A percentile compares a stretch with the other conserved stretches of the same genome.
phyloP scores from a whole-genome alignment of 2,888 invertebrate species.

The Glyphotaelius pellucidus region DNA sequence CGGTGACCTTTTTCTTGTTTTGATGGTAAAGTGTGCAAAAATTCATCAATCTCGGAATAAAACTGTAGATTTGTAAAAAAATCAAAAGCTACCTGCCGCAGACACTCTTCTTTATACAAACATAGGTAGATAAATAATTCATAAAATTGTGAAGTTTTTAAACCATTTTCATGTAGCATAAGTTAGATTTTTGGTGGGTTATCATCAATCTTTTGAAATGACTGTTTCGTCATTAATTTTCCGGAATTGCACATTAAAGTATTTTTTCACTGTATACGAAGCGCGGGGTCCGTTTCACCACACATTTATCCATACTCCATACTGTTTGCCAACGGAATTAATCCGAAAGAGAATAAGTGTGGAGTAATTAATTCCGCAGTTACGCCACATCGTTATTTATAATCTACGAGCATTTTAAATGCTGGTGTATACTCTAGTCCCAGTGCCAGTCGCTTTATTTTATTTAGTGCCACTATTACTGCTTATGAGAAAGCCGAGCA shows the following conservation, averaged over 20 bases:
- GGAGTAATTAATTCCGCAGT: slow-evolving; percentile 42
- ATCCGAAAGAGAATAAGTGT: slow-evolving; percentile 44
- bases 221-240: slow-evolving; percentile 33
- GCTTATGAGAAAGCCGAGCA: neutral
- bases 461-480: neutral
- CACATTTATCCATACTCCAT: slow-evolving; percentile 39
- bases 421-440: neutral
- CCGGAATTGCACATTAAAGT: slow-evolving; percentile 19
- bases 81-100: too few relatives aligned
- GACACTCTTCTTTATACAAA: too few relatives aligned
- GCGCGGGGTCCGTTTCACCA: slow-evolving; percentile 31
- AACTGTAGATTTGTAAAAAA: too few relatives aligned
- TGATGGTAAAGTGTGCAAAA: too few relatives aligned
- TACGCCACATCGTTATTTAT: slow-evolving; percentile 19
- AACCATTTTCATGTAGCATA: neutral
- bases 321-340: slow-evolving; percentile 22
- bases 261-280: neutral
- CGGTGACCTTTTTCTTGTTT: too few relatives aligned
- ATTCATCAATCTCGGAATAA: too few relatives aligned
- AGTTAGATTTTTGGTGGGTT: neutral
- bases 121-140: too few relatives aligned
- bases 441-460: neutral
- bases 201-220: slow-evolving; percentile 4
- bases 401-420: neutral
- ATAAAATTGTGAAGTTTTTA: too few relatives aligned